A percentile compares a stretch with the other conserved stretches of the same genome.
phyloP scores from a whole-genome alignment of 1,140 invertebrate species.

The Penaeus chinensis region DNA sequence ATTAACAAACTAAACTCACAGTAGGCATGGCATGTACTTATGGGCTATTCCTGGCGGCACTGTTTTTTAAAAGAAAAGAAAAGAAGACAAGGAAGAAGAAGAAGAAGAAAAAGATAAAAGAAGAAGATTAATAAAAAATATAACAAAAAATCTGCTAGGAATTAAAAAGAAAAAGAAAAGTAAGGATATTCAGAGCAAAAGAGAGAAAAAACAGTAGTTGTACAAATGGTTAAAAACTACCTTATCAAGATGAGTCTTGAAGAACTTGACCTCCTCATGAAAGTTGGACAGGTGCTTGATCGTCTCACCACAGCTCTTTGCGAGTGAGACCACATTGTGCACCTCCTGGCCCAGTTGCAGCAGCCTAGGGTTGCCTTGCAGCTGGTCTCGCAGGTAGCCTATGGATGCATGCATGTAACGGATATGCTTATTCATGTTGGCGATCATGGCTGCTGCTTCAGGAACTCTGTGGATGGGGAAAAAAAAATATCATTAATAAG shows the following conservation, averaged over 20 bases:
- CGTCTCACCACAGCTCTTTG: conserved; percentile 47
- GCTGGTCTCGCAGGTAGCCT: conserved; percentile 68
- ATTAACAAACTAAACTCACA: too few relatives aligned
- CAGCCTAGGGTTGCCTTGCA: conserved; percentile 67
- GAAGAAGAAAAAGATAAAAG: too few relatives aligned
- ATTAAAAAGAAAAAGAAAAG: background rate
- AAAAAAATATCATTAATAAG: background rate
- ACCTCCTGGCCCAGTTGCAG: conserved; percentile 66
- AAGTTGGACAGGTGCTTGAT: conserved; percentile 54
- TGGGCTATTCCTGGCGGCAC: background rate
- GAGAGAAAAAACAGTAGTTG: too few relatives aligned
- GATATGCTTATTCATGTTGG: conserved; percentile 69
- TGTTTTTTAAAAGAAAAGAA: background rate
- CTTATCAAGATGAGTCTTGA: conserved; percentile 63
- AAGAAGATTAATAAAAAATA: background rate
- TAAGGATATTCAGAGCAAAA: background rate
- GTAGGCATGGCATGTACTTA: too few relatives aligned
- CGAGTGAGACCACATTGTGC: conserved; percentile 55
- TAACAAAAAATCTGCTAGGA: background rate
- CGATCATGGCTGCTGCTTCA: conserved; percentile 69
- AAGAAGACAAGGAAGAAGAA: background rate
- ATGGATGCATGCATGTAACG: conserved; percentile 68
- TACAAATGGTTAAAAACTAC: conserved; percentile 22
- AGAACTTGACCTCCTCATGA: conserved; percentile 61
- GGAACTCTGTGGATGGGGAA: conserved; percentile 66